Evolutionary conservation across 2,113 vertebrate genomes (phyloP), one percentile per base, ranked within the genome.

Genomic region (Nothobranchius furzeri): DNA sequence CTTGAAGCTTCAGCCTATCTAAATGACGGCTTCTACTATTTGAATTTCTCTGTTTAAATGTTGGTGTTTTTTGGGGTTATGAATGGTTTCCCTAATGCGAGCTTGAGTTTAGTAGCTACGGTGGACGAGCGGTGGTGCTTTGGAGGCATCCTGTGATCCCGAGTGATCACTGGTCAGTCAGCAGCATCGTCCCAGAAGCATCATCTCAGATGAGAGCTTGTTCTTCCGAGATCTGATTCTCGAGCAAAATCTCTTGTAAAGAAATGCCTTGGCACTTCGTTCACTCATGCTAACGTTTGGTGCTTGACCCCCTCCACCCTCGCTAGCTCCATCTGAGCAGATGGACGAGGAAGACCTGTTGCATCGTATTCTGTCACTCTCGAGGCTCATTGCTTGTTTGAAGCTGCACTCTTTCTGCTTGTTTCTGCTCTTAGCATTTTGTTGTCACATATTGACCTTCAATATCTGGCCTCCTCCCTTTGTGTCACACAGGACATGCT

Each of bases 401-500:
- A 64, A 66, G 70, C 75, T 75, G 66, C 64, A 40, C 82, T 9
- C 58, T 52, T 50, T 72, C 53, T 76, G 43, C 64, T 64, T 68
- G 52, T 52, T 53, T 73, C 43, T 76, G 49, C 70, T 76, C 60
- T 79, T 76, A 57, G 69, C 83, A 14, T 47, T 15, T 77, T 52
- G 25, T 71, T 73, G 55, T 70, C 73, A 78, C 68, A 79, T 75
- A 75, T 78, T 79, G 71, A 79, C 69, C 47, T 64, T 63, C 36
- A 79, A 75, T 73, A 75, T 78, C 52, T 85, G 77, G 52, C 67
- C 60, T 75, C 52, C 58, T 81, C 43, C 50, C 24, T 64, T 3
- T 64, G 50, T 25, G 25, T 75, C 59, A 83, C 84, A 83, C 70
- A 76, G 75, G 75, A 77, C 79, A 75, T 61, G 36, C 13, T 74